Percentiles rank a stretch among this genome's conserved stretches.
Evolutionary conservation across 2,113 vertebrate species (phyloP).

Genomic region (human): GRCh38 chr18:52224501-52225000

Average conservation of each 20-base stretch:
- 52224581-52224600: not conserved
- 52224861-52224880: not conserved
- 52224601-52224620: not conserved
- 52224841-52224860: not conserved
- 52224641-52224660: not conserved
- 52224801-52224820: not conserved
- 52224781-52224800: not conserved
- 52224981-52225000: not conserved
- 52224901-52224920: not conserved
- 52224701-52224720: not conserved
- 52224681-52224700: not conserved
- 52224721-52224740: not conserved
- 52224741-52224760: not conserved
- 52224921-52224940: not conserved
- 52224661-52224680: not conserved
- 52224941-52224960: not conserved
- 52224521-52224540: not conserved
- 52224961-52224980: not conserved
- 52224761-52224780: not conserved
- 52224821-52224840: not conserved
- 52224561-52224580: not conserved
- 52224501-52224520: not conserved
- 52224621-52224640: not conserved
- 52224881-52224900: not conserved
- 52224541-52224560: not conserved